These are phyloP conservation scores for Enteromius treurensis DNA, from an alignment of 2,797 vertebrate species.

Conservation along the genomic window DNA sequence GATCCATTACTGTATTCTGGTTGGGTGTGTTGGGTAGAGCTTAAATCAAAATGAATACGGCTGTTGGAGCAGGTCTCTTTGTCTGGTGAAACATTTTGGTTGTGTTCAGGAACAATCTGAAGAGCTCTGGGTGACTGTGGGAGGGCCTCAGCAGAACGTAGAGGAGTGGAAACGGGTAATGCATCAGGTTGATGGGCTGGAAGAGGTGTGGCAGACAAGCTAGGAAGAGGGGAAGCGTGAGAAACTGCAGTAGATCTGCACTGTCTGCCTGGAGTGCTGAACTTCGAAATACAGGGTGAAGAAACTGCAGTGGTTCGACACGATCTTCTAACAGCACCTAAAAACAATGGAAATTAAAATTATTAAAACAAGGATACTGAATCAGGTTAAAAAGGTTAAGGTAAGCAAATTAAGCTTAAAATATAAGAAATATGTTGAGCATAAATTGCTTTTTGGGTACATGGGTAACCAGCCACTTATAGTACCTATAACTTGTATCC, in stretches of 20 bases:
- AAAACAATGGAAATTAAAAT: not conserved
- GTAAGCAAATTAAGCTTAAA: too few relatives aligned
- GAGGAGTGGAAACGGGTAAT: slow-evolving; percentile 47
- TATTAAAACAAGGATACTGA: not conserved
- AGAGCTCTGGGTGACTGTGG: slow-evolving; percentile 5
- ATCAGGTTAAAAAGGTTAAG: not conserved
- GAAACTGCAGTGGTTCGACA: slow-evolving; percentile 62
- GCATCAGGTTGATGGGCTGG: slow-evolving; percentile 33
- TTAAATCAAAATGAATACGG: slow-evolving; percentile 35
- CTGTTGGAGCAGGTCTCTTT: slow-evolving; percentile 28
- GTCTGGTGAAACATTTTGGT: not conserved
- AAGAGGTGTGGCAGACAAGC: slow-evolving; percentile 55
- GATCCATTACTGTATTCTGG: slow-evolving; percentile 4
- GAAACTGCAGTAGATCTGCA: not conserved
- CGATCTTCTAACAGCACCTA: slow-evolving; percentile 70
- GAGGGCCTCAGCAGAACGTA: slow-evolving; percentile 53
- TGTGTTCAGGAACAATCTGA: slow-evolving; percentile 52
- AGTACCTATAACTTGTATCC: too few relatives aligned
- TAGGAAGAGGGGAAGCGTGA: slow-evolving; percentile 25
- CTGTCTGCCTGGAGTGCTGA: slow-evolving; percentile 50
- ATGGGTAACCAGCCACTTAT: too few relatives aligned
- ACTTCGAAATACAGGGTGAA: slow-evolving; percentile 62
- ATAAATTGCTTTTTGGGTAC: not conserved
- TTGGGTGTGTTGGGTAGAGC: slow-evolving; percentile 28
- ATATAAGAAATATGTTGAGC: not conserved